Base-by-base conservation (phyloP, 2,113 vertebrate genomes). In the Chlamydotis undulata region DNA sequence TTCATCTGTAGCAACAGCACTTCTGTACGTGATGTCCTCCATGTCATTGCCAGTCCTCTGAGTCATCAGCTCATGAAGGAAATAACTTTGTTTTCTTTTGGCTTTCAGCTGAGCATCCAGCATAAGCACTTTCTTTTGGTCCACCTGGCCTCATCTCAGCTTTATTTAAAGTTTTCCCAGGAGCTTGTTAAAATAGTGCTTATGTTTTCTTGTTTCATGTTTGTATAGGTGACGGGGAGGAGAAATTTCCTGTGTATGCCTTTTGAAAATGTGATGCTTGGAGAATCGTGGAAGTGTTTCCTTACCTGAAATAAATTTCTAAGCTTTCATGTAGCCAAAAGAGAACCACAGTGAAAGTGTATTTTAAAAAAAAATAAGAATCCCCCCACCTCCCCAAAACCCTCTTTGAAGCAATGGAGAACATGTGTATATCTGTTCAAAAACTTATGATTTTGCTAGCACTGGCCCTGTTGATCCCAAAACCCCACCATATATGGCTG, bases 11-110 rank as follows among this genome's bases (percentile, higher is more conserved):
- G 87, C 78, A 93, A 84, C 56, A 90, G 83, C 50, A 76, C 69
- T 80, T 71, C 85, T 85, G 95, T 94, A 93, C 88, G 90, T 95
- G 95, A 94, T 77, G 90, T 83, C 57, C 90, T 90, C 24, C 49
- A 70, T 93, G 94, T 94, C 92, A 43, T 53, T 22, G 84, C 82
- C 82, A 92, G 77, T 61, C 77, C 89, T 79, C 88, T 97, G 96
- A 97, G 71, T 95, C 95, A 96, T 55, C 85, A 31, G 68, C 70
- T 88, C 78, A 84, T 76, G 81, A 88, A 93, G 90, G 81, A 82
- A 97, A n/a, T 67, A 68, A 26, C 59, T 53, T 81, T 23, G 13
- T 67, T 94, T 80, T 84, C 95, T 90, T 76, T 69, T 57, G 67
- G 75, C 59, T 88, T 33, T 19, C 26, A 19, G 61, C 39, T 95